phyloP scores from a whole-genome alignment of 2,797 vertebrate species.

The Tiaroga cobitis region DNA sequence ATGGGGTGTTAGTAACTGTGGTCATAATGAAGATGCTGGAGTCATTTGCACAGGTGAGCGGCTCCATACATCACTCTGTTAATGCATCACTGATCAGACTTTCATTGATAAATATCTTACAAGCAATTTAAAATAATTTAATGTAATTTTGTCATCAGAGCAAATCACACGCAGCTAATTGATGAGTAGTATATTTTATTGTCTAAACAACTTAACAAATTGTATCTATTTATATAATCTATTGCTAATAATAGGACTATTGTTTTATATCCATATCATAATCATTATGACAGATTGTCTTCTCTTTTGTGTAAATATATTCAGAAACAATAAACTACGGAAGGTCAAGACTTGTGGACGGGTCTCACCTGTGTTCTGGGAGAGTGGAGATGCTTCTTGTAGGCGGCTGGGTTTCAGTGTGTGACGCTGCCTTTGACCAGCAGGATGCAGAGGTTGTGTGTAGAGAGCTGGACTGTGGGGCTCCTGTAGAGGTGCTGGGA shows the following conservation, averaged over 20 bases:
- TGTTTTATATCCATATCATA: neutral
- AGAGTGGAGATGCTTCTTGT: no score
- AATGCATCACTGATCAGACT: no score
- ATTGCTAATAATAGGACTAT: neutral
- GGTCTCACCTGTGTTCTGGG: slow-evolving; percentile 52
- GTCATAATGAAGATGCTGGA: slow-evolving; percentile 67
- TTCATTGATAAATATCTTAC: no score
- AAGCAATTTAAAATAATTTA: no score
- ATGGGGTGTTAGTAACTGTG: no score
- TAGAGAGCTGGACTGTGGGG: slow-evolving; percentile 61
- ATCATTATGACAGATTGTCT: neutral
- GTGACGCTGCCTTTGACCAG: slow-evolving; percentile 72
- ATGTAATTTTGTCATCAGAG: no score
- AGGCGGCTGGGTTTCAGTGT: slow-evolving; percentile 50
- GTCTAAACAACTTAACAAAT: neutral
- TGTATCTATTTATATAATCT: neutral
- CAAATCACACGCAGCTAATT: no score
- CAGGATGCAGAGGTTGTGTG: slow-evolving; percentile 62
- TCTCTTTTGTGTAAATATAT: neutral
- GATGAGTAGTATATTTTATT: no score
- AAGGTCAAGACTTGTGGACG: slow-evolving; percentile 10
- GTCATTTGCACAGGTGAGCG: slow-evolving; percentile 46
- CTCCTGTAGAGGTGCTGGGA: neutral
- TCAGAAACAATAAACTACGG: neutral
- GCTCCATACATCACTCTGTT: no score